These are phyloP conservation scores for Aplocera efformata DNA, from an alignment of 2,888 invertebrate genomes.

Conservation along the genomic window DNA sequence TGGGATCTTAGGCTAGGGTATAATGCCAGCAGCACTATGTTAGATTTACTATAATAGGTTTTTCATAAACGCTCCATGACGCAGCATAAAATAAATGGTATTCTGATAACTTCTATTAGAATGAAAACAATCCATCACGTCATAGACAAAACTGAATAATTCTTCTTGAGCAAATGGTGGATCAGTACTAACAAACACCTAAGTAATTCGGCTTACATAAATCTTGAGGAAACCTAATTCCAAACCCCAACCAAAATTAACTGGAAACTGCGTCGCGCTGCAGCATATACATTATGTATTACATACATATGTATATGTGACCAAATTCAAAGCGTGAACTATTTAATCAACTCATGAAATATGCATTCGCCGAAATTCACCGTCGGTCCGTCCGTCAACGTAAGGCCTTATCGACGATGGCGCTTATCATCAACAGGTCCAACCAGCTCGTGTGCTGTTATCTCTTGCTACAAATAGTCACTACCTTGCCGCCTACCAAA, in stretches of 20 bases:
- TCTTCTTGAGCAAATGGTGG: too few species aligned
- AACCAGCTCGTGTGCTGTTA: conserved; percentile 74
- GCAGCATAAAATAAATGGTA: too few species aligned
- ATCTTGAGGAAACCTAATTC: conserved; percentile 14
- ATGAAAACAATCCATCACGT: too few species aligned
- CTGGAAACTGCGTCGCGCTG: conserved; percentile 29
- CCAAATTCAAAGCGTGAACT: conserved; percentile 72
- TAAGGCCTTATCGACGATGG: conserved; percentile 72
- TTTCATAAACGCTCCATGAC: too few species aligned
- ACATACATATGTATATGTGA: conserved; percentile 47
- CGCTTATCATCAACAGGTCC: conserved; percentile 79
- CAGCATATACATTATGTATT: conserved; percentile 43
- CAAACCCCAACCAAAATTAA: conserved; percentile 16
- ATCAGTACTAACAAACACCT: too few species aligned
- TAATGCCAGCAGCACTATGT: too few species aligned
- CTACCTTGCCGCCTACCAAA: conserved; percentile 35
- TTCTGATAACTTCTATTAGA: too few species aligned
- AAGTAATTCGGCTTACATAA: conserved; percentile 6
- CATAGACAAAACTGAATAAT: too few species aligned
- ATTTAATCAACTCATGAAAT: conserved; percentile 80
- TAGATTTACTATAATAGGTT: too few species aligned
- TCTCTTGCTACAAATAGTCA: conserved; percentile 78
- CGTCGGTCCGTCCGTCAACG: conserved; percentile 71
- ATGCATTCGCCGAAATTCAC: conserved; percentile 77
- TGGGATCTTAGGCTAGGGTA: too few species aligned